Evolutionary conservation across 1,140 invertebrate species (phyloP).

Genomic region (Bombyx mori): ASM3026992v2 NC_085107.1:7987501-7988000

Average conservation of each 20-base stretch:
- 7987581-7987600: too few relatives aligned
- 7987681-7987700: too few relatives aligned
- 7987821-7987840: conserved; percentile 28
- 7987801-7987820: conserved; percentile 23
- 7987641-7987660: too few relatives aligned
- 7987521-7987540: too few relatives aligned
- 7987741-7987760: conserved; percentile 1
- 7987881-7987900: conserved; percentile 16
- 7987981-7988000: neutral
- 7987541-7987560: too few relatives aligned
- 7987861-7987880: conserved; percentile 16
- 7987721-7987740: neutral
- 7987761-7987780: conserved; percentile 4
- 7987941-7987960: neutral
- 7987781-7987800: conserved; percentile 14
- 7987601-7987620: too few relatives aligned
- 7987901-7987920: conserved; percentile 11
- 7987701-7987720: too few relatives aligned
- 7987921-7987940: conserved; percentile 6
- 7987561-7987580: too few relatives aligned
- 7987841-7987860: conserved; percentile 19
- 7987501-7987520: too few relatives aligned
- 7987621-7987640: too few relatives aligned
- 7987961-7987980: neutral
- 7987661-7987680: too few relatives aligned